Base-by-base conservation (phyloP, 2,797 vertebrate genomes). In the Champsocephalus esox region DNA sequence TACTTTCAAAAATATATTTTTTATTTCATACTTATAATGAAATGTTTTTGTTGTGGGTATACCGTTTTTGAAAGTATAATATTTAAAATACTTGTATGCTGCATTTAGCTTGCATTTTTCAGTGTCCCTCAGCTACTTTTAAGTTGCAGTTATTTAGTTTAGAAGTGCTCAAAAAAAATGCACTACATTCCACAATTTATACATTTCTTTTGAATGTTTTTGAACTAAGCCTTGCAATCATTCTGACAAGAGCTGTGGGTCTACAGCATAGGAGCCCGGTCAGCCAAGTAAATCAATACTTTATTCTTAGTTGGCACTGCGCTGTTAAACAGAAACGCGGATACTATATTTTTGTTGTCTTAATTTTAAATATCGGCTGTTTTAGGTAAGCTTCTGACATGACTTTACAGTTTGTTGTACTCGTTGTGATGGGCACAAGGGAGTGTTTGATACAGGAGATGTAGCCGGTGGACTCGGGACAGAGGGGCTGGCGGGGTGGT, bases 381-480 rank as follows among this genome's bases (percentile, higher is more conserved):
- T 38, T 49, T 2, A 11, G 17, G 63, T 43, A 38, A 10, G 69
- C 64, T 65, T 77, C 19, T 24, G n/a, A 24, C 17, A 49, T 45
- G 41, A 50, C 32, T 68, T 61, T 12, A 46, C 32, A 9, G 44
- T 70, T 45, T 68, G 0, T 69, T 4, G 21, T 34, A 3, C 2
- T 14, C n/a, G 12, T 11, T 56, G 50, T 64, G 32, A 54, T 56
- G 46, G 24, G 43, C 10, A 0, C 17, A 13, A 62, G 43, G 50
- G 43, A 56, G 49, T 44, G 60, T 82, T 82, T 69, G 50, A 56
- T 55, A 0, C 64, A n/a, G 2, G 28, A 84, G 64, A 41, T 56
- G 21, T 13, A 68, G 43, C 28, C 5, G 12, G n/a, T 68, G 66
- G 49, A 75, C 32, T 70, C 12, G 10, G 54, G 66, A 68, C 64